Evolutionary conservation across 2,888 invertebrate species (phyloP).

Genomic region (Agonum fuliginosum): DNA sequence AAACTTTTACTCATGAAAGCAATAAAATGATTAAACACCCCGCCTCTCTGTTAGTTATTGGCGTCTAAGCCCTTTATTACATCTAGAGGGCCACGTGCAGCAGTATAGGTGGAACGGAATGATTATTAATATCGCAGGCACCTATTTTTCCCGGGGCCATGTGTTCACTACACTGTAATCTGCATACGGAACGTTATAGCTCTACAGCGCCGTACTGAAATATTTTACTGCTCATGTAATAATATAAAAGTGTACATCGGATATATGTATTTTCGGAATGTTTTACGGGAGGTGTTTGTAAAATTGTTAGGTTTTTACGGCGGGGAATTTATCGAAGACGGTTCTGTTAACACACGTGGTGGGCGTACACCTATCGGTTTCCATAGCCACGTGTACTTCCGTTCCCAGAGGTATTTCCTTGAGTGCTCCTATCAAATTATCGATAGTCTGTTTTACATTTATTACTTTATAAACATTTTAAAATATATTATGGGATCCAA

Average conservation of each 20-base stretch:
- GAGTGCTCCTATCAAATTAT: slow-evolving; percentile 1
- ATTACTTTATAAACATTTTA: too few relatives aligned
- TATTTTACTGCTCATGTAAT: slow-evolving; percentile 15
- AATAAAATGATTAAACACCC: not conserved
- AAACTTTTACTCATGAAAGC: too few relatives aligned
- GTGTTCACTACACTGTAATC: slow-evolving; percentile 33
- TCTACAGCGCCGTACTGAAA: slow-evolving; percentile 7
- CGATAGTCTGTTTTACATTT: not conserved
- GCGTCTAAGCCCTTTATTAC: not conserved
- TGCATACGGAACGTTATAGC: slow-evolving; percentile 23
- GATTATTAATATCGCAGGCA: slow-evolving; percentile 54
- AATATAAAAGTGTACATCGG: not conserved
- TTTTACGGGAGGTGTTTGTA: slow-evolving; percentile 12
- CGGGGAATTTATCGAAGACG: not conserved
- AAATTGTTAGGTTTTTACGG: not conserved
- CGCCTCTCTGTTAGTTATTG: not conserved
- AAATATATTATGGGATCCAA: too few relatives aligned
- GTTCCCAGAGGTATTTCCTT: not conserved
- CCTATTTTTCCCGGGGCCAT: slow-evolving; percentile 54
- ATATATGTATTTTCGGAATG: slow-evolving; percentile 5
- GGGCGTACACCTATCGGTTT: slow-evolving; percentile 44
- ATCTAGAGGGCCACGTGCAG: slow-evolving; percentile 47
- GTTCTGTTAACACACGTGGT: slow-evolving; percentile 30
- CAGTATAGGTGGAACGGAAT: slow-evolving; percentile 27
- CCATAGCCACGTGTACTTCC: slow-evolving; percentile 20